A percentile compares a stretch with the other conserved stretches of the same genome.
Conservation (phyloP, 64 coral and sea anemone genomes). For the Hydrozoanthus tunicans region DNA sequence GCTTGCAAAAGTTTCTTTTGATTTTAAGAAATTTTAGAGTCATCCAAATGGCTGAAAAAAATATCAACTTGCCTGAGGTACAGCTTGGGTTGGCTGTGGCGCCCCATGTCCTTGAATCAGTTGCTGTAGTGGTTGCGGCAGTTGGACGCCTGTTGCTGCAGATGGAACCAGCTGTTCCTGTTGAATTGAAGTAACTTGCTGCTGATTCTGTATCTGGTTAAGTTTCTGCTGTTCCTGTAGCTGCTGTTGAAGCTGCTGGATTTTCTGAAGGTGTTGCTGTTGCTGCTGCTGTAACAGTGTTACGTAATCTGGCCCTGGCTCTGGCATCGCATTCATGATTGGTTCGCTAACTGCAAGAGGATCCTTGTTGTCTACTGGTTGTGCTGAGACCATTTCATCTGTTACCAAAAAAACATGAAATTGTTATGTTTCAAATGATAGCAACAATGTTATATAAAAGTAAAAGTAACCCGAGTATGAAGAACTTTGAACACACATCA, state of each 20-base stretch:
- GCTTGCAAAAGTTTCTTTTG: too few species aligned
- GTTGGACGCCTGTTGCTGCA: constrained; percentile 26
- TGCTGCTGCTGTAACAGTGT: constrained; percentile 78
- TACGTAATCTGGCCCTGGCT: constrained; percentile 32
- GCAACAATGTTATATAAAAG: too few species aligned
- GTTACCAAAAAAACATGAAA: neutral
- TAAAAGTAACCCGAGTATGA: neutral
- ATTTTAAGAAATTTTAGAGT: too few species aligned
- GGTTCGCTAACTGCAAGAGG: neutral
- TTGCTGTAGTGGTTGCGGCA: constrained; percentile 42
- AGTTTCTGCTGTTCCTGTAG: constrained; percentile 71
- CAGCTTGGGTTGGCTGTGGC: neutral
- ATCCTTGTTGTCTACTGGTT: constrained; percentile 26
- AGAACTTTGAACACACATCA: too few species aligned
- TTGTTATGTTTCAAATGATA: too few species aligned
- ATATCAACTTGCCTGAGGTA: constrained; percentile 13
- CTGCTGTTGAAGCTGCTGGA: constrained; percentile 76
- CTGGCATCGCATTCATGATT: neutral
- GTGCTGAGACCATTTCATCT: constrained; percentile 3
- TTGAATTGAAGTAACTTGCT: neutral
- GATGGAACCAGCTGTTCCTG: constrained; percentile 41
- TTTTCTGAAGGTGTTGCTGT: constrained; percentile 85
- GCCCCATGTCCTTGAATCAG: constrained; percentile 26
- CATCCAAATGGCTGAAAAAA: too few species aligned
- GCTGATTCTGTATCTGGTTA: constrained; percentile 22